Evolutionary conservation across 1,140 invertebrate genomes (phyloP), one percentile per base, ranked within the genome.

Genomic region (Ooceraea biroi): DNA sequence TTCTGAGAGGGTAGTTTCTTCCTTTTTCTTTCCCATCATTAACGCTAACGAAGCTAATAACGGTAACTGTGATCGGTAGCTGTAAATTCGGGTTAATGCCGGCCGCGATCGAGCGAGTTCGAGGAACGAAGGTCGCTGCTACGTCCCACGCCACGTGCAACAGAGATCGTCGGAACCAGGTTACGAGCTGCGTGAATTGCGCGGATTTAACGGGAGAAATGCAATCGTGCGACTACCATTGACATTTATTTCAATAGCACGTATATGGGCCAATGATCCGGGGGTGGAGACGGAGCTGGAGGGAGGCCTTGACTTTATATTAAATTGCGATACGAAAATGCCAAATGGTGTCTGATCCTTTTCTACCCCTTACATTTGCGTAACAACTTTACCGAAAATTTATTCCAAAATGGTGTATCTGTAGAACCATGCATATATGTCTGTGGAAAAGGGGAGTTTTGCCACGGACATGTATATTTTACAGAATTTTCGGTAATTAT

Each of bases 1-100:
- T 36, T 36, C 36, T 7, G 36, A 36, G 36, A 36, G 2, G 36
- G 2, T 36, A 7, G 2, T 36, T 36, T 36, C 36, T 7, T n/a
- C n/a, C n/a, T 63, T 46, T 36, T n/a, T 65, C 46, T 61, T 50
- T 50, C 50, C 50, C 3, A 19, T 77, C 12, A 55, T 58, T 58
- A 46, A 50, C 74, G 68, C 73, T 69, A 77, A 63, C 27, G 11
- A n/a, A 22, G 2, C 19, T 65, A 55, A 82, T 82, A 82, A 85
- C 71, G 48, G 41, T 85, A 77, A 85, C 25, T 36, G 57, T 84
- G 84, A 85, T 80, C 80, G 80, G 66, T 86, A 84, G 74, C 57
- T 85, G 14, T 52, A 4, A 19, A 85, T 82, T 80, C 30, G 80
- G 30, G 19, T 48, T 74, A 86, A 78, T 84, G 57, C 57, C 12